Evolutionary conservation across 2,113 vertebrate species (phyloP).

Genomic region (Apteryx mantelli): DNA sequence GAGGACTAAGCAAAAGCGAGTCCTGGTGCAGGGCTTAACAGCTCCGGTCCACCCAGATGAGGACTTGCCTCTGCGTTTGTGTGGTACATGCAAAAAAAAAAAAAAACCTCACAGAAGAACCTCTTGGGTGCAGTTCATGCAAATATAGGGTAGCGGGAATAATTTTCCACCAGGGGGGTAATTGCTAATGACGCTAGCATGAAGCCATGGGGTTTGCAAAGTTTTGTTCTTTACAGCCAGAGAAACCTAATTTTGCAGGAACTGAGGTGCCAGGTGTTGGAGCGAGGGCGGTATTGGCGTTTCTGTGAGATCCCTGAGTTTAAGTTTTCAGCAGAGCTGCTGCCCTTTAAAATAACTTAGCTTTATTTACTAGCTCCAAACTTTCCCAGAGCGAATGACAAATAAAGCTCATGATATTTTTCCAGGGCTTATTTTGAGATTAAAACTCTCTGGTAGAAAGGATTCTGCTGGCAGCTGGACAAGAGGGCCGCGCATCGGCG

Average conservation of each 20-base stretch:
- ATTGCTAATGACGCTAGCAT: slow-evolving; percentile 45
- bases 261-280: background rate
- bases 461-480: slow-evolving; percentile 33
- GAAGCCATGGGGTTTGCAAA: slow-evolving; percentile 40
- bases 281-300: background rate
- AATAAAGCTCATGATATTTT: slow-evolving; percentile 64
- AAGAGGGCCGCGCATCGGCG: background rate
- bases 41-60: background rate
- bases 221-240: slow-evolving; percentile 15
- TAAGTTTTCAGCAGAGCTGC: slow-evolving; percentile 44
- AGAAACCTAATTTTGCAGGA: background rate
- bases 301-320: slow-evolving; percentile 48
- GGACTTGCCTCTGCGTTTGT: background rate
- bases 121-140: slow-evolving; percentile 10
- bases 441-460: slow-evolving; percentile 49
- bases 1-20: background rate
- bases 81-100: background rate
- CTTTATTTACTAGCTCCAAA: slow-evolving; percentile 64
- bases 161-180: background rate
- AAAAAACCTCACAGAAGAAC: background rate
- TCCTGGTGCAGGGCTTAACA: background rate
- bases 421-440: slow-evolving; percentile 62
- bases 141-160: slow-evolving; percentile 28
- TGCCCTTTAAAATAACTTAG: slow-evolving; percentile 67
- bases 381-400: slow-evolving; percentile 70